A percentile compares a stretch with the other conserved stretches of the same genome.
Evolutionary conservation across 2,797 vertebrate species (phyloP).

Genomic region (Poeciliopsis turneri): DNA sequence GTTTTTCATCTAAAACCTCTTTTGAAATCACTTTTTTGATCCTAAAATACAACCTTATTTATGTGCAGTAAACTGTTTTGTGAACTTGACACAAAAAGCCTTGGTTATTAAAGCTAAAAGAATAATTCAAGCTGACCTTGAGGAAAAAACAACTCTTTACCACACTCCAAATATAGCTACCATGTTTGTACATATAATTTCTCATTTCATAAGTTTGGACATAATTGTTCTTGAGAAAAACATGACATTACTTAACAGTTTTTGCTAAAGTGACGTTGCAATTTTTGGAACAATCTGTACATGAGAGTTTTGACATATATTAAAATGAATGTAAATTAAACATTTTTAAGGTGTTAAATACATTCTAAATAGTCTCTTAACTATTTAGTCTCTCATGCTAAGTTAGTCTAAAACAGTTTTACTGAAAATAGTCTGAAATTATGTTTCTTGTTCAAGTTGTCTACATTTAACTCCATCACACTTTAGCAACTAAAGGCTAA

Average conservation of each 20-base stretch:
- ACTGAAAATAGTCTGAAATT: background rate
- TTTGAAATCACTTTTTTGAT: background rate
- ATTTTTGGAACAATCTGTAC: background rate
- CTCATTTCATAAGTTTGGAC: background rate
- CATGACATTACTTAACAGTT: background rate
- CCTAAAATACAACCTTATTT: background rate
- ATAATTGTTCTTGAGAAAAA: background rate
- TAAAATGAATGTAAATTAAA: background rate
- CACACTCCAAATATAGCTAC: background rate
- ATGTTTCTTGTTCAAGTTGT: background rate
- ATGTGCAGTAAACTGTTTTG: background rate
- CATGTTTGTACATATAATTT: background rate
- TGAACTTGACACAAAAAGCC: background rate
- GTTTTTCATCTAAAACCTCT: background rate
- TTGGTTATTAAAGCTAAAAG: background rate
- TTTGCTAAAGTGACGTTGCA: too few relatives aligned
- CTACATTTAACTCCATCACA: background rate
- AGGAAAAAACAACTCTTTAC: background rate
- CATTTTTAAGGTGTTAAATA: background rate
- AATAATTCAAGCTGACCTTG: background rate
- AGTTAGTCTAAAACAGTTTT: background rate
- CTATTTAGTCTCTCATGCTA: background rate
- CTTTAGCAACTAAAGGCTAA: background rate
- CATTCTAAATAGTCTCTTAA: background rate
- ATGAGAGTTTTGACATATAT: background rate